Conservation (phyloP, 1,140 invertebrate species). For the Orussus abietinus region DNA sequence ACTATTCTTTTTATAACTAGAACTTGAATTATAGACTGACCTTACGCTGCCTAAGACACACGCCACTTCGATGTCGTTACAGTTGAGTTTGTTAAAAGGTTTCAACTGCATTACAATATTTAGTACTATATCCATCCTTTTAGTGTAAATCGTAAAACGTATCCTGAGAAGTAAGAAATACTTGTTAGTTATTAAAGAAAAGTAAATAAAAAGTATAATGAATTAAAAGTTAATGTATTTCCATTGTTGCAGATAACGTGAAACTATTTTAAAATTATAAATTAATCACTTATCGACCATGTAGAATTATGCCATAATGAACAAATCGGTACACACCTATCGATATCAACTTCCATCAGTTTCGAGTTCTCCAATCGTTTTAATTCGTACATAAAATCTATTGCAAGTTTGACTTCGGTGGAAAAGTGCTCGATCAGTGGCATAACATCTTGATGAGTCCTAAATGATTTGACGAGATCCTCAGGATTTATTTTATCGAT, state of each 20-base stretch:
- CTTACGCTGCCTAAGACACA: constrained; percentile 30
- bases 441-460: constrained; percentile 24
- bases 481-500: constrained; percentile 24
- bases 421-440: constrained; percentile 28
- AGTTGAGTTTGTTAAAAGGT: constrained; percentile 25
- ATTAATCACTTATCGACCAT: too few species aligned
- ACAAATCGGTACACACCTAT: constrained; percentile 24
- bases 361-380: constrained; percentile 22
- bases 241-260: too few species aligned
- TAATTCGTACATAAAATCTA: constrained; percentile 37
- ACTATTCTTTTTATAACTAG: too few species aligned
- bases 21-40: constrained; percentile 22
- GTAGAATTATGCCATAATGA: constrained; percentile 3
- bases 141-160: constrained; percentile 25
- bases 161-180: constrained; percentile 27
- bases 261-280: too few species aligned
- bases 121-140: constrained; percentile 27
- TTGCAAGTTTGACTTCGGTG: constrained; percentile 27
- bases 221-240: too few species aligned
- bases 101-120: constrained; percentile 28
- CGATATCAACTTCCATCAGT: constrained; percentile 24
- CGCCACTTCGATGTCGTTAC: constrained; percentile 23
- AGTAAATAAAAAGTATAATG: constrained; percentile 2
- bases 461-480: constrained; percentile 16
- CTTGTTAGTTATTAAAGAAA: constrained; percentile 5